Evolutionary conservation across 2,888 invertebrate genomes (phyloP), one percentile per base, ranked within the genome.

Genomic region (Catonia carolina): DNA sequence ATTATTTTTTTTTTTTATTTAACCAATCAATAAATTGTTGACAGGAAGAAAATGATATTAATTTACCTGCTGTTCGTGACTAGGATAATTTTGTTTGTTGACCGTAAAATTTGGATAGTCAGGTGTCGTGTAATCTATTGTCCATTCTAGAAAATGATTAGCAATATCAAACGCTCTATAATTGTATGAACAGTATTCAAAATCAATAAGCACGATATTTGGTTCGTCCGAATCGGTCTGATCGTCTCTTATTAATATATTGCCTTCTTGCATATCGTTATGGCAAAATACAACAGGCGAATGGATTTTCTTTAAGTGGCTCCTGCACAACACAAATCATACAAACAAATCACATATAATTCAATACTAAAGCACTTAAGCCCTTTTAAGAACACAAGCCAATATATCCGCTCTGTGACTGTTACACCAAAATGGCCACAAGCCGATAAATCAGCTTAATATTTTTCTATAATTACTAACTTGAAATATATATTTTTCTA

Each of bases 111-210:
- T 87, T 0, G 95, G 95, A 65, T 82, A 79, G 31, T 83, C 78
- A 0, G 83, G 78, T 57, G 83, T 82, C 1, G 86, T 89, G 72
- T 96, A 95, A 69, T 95, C 91, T 69, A 89, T 89, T 1, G 82
- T 82, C 91, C 93, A 92, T 71, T 96, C 96, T 61, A 89, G 79
- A 71, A 96, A 94, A 69, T 96, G 96, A 73, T 96, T 96, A 2
- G 95, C 95, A 50, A 96, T 76, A 72, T 96, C 96, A 72, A 94
- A 96, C 0, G 87, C 93, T 51, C 95, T 78, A 70, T 90, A 90
- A 70, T 96, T 95, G 74, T 96, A 96, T 0, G 94, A 89, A 72
- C 94, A 94, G 70, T 95, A 96, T 73, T 96, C 95, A 70, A 91
- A 96, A 71, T 96, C 96, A 68, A 91, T 92, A 23, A 92, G 77